These are phyloP conservation scores for Drosophila ochracea DNA, from an alignment of 2,888 invertebrate species.

Conservation along the genomic window DNA sequence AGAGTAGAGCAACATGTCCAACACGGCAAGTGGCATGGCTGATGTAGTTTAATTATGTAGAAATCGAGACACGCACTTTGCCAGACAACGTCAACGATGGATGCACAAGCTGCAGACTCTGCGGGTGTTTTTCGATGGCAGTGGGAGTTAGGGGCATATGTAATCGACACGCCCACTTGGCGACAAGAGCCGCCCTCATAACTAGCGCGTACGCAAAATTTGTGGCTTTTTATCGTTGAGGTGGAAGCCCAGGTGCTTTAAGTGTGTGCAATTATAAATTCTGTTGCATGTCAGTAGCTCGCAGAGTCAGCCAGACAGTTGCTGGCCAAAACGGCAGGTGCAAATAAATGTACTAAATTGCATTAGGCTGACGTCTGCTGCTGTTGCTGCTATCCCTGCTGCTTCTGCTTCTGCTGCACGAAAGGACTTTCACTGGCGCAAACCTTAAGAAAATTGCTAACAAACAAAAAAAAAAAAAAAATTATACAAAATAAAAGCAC, in stretches of 20 bases:
- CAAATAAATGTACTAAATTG: slow-evolving; percentile 64
- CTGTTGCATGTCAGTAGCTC: slow-evolving; percentile 71
- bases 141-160: background rate
- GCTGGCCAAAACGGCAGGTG: slow-evolving; percentile 52
- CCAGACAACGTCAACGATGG: slow-evolving; percentile 54
- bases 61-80: slow-evolving; percentile 80
- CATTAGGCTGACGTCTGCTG: slow-evolving; percentile 49
- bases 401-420: background rate
- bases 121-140: background rate
- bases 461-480: background rate
- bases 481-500: background rate
- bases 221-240: slow-evolving; percentile 47
- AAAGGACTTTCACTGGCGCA: slow-evolving; percentile 22
- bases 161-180: slow-evolving; percentile 70
- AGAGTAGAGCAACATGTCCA: slow-evolving; percentile 27
- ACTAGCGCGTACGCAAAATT: slow-evolving; percentile 57
- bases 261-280: slow-evolving; percentile 67
- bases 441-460: slow-evolving; percentile 22
- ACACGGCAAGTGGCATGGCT: slow-evolving; percentile 38
- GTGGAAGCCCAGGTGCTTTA: slow-evolving; percentile 23
- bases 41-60: slow-evolving; percentile 78
- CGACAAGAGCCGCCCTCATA: slow-evolving; percentile 52
- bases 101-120: slow-evolving; percentile 34
- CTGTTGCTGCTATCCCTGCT: background rate
- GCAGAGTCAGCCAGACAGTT: slow-evolving; percentile 20